phyloP scores from a whole-genome alignment of 2,888 invertebrate species.

The Serripes groenlandicus region DNA sequence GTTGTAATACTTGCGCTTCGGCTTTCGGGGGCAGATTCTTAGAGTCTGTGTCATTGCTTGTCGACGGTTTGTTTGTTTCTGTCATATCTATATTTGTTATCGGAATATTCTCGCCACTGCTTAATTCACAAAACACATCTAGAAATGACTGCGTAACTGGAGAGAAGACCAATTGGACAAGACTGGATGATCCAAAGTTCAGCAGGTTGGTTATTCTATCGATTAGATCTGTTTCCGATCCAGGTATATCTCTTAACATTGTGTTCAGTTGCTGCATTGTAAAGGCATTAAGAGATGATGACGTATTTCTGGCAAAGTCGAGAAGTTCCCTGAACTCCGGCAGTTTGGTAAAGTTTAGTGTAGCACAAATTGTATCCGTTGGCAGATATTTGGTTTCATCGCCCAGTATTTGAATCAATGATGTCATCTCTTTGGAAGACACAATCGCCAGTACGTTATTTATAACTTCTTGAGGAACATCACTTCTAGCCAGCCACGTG shows the following conservation, averaged over 20 bases:
- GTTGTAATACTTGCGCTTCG: not conserved
- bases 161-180: not conserved
- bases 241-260: not conserved
- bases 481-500: not conserved
- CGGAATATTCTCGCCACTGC: not conserved
- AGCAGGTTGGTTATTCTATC: too few relatives aligned
- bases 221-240: too few relatives aligned
- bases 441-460: not conserved
- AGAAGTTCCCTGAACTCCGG: conserved; percentile 2
- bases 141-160: not conserved
- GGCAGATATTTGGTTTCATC: not conserved
- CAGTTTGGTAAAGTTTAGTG: not conserved
- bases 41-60: not conserved
- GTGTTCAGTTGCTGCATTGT: not conserved
- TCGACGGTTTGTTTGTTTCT: not conserved
- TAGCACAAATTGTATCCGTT: not conserved
- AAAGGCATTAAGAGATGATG: not conserved
- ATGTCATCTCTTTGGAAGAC: not conserved
- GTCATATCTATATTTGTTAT: not conserved
- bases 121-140: conserved; percentile 8
- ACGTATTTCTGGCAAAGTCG: not conserved
- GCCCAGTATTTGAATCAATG: not conserved
- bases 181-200: not conserved
- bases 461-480: not conserved
- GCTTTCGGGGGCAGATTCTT: not conserved